Base-by-base conservation (phyloP, 1,140 invertebrate species). In the Brachionus angularis region DNA sequence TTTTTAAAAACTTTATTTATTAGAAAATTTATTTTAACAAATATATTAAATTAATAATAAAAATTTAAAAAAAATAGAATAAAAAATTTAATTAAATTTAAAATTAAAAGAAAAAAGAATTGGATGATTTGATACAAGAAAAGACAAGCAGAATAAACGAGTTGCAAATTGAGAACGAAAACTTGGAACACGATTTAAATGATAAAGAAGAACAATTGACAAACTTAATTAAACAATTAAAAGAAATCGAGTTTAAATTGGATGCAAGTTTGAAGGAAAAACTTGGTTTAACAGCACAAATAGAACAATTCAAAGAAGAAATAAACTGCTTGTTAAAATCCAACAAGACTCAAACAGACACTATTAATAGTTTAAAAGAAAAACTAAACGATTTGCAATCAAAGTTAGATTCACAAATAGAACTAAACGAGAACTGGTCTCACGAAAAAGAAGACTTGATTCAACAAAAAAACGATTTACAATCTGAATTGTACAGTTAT, bases 391-490 rank as follows among this genome's bases (percentile, higher is more conserved):
- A 67, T 34, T 14, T 47, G 14, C 62, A 67, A 31, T 39, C 42
- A 4, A 67, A 67, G 25, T 50, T 34, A n/a, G 47, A 67, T 18
- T 23, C 25, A 4, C 42, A 50, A 67, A 34, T 46, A 25, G 47
- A 67, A 67, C 18, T 50, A 14, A 67, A 67, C 21, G 62, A 67
- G 21, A 46, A 67, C 21, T 50, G 62, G 62, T 33, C 62, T 18
- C 46, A 47, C 16, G 62, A 67, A 67, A 67, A 67, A 47, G 62
- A 67, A 31, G 42, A 67, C 8, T 31, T 67, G 14, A 50, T 50
- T 18, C 62, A 67, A 18, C 42, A 67, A 34, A 67, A 67, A 50
- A 67, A 67, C 36, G 47, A 67, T 10, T 25, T 67, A 23, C 62
- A 67, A 50, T 47, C 62, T 18, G 62, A 67, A 36, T 23, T 67